Evolutionary conservation across 2,888 invertebrate genomes (phyloP), one percentile per base, ranked within the genome.

Genomic region (Torymus aiolomorphi): DNA sequence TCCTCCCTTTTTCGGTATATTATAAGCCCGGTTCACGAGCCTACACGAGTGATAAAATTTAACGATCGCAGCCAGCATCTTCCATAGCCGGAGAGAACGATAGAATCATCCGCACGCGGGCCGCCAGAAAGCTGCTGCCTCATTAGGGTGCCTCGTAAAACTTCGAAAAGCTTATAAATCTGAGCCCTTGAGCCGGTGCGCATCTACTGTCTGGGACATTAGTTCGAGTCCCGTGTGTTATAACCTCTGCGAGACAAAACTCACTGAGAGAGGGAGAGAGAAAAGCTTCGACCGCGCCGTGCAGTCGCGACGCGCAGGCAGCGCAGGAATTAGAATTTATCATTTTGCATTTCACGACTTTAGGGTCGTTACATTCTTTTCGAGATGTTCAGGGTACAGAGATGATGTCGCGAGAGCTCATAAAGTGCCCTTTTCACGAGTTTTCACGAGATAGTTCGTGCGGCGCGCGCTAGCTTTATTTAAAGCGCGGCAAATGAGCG

Each of bases 151-250:
- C 52, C 73, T 73, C 73, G 63, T 73, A 73, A 63, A 73, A 31
- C 63, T 54, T 18, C 14, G 13, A 65, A 63, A 63, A 73, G 73
- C 54, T 73, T 73, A 63, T 73, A 73, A 63, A 73, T 73, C 63
- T 42, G 18, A 16, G 62, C n/a, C n/a, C 72, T 62, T 62, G 20
- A 31, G 59, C 59, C 49, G 14, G 3, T 11, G 13, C 13, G n/a
- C 51, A 42, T 8, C 42, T 42, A 42, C 42, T 10, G 42, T 8
- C 8, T 42, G 8, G 42, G 42, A 42, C 42, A 42, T 42, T 42
- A 42, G 42, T 42, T 42, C 42, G 42, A 42, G 8, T 42, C 42
- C 42, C 8, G 42, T 42, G 42, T 42, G 42, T 42, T 42, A 42
- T 42, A 10, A 8, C 42, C 42, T 8, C 42, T 42, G 8, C 42